A percentile compares a stretch with the other conserved stretches of the same genome.
Conservation (phyloP, 2,888 invertebrate species). For the Drosophila aldrichi region DNA sequence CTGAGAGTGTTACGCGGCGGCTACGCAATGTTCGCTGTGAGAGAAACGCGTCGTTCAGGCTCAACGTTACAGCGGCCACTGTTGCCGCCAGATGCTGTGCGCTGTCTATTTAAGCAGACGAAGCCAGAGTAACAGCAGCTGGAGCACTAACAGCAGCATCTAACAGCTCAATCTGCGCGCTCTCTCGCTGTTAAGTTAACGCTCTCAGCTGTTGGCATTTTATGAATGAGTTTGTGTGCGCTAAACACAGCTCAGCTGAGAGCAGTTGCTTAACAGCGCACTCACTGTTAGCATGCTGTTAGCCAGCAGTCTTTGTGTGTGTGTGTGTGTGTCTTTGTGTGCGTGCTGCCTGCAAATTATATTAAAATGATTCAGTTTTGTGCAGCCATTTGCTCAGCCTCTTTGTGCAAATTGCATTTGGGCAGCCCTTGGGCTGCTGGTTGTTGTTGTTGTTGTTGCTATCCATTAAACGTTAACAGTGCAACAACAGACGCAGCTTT, state of each 20-base stretch:
- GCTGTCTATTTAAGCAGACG: constrained; percentile 59
- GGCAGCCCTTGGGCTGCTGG: constrained; percentile 29
- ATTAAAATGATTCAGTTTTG: constrained; percentile 65
- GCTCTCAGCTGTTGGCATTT: constrained; percentile 33
- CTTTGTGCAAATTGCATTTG: constrained; percentile 57
- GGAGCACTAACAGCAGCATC: constrained; percentile 40
- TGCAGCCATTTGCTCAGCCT: constrained; percentile 40
- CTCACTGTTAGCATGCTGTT: constrained; percentile 29
- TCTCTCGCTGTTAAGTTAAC: constrained; percentile 14
- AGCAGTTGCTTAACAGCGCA: constrained; percentile 14
- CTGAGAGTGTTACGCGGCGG: constrained; percentile 34
- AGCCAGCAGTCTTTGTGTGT: constrained; percentile 3
- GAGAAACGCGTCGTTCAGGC: constrained; percentile 31
- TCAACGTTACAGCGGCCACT: constrained; percentile 64
- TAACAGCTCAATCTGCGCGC: constrained; percentile 43
- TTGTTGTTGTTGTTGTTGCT: constrained; percentile 10
- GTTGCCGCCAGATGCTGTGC: constrained; percentile 65
- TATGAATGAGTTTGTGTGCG: constrained; percentile 64
- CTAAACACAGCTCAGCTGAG: constrained; percentile 47
- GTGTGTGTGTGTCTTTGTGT: constrained; percentile 5
- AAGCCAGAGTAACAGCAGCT: constrained; percentile 32
- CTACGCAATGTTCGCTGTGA: constrained; percentile 16
- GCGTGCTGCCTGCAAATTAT: constrained; percentile 53
- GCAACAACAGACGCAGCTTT: constrained; percentile 22
- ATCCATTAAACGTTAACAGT: constrained; percentile 37